Conservation (phyloP, 2,797 vertebrate genomes). For the Apogon talboti region DNA sequence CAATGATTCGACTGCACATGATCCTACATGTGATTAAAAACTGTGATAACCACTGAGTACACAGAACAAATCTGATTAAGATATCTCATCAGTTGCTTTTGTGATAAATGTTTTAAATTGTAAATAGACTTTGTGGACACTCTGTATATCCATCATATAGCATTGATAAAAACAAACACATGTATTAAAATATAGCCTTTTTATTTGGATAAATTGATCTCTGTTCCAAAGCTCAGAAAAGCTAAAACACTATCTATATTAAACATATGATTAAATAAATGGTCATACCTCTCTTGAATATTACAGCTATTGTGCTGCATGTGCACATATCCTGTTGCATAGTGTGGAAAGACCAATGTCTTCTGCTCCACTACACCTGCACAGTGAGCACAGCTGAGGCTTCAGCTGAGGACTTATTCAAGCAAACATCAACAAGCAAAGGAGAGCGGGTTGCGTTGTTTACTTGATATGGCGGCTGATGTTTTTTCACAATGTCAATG, state of each 20-base stretch:
- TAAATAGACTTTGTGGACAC: too few relatives aligned
- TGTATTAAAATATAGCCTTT: too few relatives aligned
- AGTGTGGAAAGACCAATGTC: constrained; percentile 59
- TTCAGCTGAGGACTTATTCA: constrained; percentile 41
- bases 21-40: too few relatives aligned
- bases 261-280: constrained; percentile 16
- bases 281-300: constrained; percentile 7
- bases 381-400: constrained; percentile 41
- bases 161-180: constrained; percentile 6
- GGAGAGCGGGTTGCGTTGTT: neutral
- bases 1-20: too few relatives aligned
- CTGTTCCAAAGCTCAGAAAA: constrained; percentile 16
- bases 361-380: constrained; percentile 51
- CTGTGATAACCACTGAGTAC: too few relatives aligned
- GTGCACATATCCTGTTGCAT: constrained; percentile 27
- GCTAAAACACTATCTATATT: constrained; percentile 9
- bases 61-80: too few relatives aligned
- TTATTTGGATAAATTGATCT: constrained; percentile 29
- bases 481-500: constrained; percentile 6
- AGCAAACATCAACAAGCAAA: constrained; percentile 20
- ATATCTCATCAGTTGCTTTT: too few relatives aligned
- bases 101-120: too few relatives aligned
- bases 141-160: neutral
- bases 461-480: neutral
- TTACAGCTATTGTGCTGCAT: constrained; percentile 29